These are phyloP conservation scores for Pachydiplax longipennis DNA, from an alignment of 2,888 invertebrate species.

Conservation along the genomic window DNA sequence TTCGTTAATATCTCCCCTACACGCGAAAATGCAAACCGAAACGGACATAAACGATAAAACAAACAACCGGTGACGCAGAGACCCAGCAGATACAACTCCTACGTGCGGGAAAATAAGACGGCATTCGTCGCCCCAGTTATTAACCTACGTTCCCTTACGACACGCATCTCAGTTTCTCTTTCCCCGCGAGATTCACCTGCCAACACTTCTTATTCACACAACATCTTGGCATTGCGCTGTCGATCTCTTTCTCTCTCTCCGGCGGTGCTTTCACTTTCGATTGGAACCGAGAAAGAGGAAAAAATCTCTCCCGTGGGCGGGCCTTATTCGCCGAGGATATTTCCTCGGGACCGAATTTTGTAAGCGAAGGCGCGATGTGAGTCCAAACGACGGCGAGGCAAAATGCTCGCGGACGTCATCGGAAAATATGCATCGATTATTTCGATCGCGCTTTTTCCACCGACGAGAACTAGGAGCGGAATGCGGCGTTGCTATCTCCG, in stretches of 20 bases:
- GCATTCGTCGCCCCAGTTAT: not conserved
- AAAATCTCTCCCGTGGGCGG: not conserved
- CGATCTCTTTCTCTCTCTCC: not conserved
- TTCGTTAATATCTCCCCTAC: too few species aligned
- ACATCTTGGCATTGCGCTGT: not conserved
- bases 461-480: too few species aligned
- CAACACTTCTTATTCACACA: not conserved
- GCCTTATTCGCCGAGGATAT: not conserved
- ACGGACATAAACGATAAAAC: too few species aligned
- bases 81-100: too few species aligned
- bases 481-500: too few species aligned
- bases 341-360: not conserved
- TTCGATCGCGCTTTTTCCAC: too few species aligned
- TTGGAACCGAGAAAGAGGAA: not conserved
- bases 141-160: not conserved
- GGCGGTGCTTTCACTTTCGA: not conserved
- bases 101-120: too few species aligned
- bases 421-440: too few species aligned
- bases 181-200: not conserved
- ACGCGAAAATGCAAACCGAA: too few species aligned
- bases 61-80: too few species aligned
- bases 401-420: too few species aligned
- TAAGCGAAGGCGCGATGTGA: not conserved
- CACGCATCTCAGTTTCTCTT: not conserved
- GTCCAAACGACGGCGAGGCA: not conserved